Conservation (phyloP, 2,113 vertebrate species). For the Odocoileus virginianus region DNA sequence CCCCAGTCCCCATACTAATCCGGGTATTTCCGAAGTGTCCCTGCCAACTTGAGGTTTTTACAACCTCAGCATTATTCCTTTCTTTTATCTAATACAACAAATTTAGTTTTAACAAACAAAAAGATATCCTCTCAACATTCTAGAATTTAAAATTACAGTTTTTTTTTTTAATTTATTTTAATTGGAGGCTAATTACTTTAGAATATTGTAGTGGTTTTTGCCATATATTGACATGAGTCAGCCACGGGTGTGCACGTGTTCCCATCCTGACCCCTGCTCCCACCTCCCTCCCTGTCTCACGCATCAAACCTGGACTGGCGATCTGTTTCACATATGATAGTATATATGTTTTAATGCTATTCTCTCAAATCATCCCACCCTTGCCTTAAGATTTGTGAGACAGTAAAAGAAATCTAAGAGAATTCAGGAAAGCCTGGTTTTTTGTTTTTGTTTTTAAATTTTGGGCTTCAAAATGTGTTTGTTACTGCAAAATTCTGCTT, state of each 20-base stretch:
- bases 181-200: not conserved
- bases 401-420: not conserved
- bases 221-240: not conserved
- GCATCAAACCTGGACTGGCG: rapidly evolving
- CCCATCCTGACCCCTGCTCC: not conserved
- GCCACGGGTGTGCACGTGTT: not conserved
- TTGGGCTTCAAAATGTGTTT: not conserved
- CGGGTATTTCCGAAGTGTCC: too few species aligned
- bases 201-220: not conserved
- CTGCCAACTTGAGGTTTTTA: not conserved
- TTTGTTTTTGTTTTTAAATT: not conserved
- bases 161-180: not conserved
- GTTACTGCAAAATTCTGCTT: not conserved
- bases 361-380: not conserved
- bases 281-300: not conserved
- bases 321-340: not conserved
- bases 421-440: not conserved
- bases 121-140: not conserved
- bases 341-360: not conserved
- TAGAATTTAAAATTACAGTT: not conserved
- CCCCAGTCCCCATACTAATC: not conserved
- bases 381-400: not conserved
- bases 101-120: not conserved
- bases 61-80: not conserved
- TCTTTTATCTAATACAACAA: not conserved